Percentiles rank a stretch among this genome's conserved stretches.
phyloP scores from a whole-genome alignment of 2,113 vertebrate genomes.

The Ammodytes dubius region DNA sequence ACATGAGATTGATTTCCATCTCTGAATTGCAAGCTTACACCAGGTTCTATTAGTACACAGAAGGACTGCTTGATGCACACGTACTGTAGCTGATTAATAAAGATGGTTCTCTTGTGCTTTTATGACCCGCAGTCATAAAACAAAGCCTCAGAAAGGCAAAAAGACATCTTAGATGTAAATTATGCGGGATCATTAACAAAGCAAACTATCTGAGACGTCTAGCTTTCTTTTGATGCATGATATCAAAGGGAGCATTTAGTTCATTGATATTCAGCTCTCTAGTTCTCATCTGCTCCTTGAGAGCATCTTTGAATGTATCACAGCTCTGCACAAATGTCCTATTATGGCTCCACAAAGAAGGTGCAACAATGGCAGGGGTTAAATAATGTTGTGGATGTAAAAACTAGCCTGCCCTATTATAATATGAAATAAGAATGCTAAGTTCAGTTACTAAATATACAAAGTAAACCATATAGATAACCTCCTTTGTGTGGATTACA shows the following conservation, averaged over 20 bases:
- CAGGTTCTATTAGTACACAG: not conserved
- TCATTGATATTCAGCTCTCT: slow-evolving; percentile 37
- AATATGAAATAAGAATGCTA: not conserved
- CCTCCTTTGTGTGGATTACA: not conserved
- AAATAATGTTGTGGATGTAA: slow-evolving; percentile 1
- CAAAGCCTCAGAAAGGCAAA: slow-evolving; percentile 31
- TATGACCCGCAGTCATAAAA: slow-evolving; percentile 1
- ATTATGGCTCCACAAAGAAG: not conserved
- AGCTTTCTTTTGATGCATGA: slow-evolving; percentile 28
- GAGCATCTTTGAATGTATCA: slow-evolving; percentile 44
- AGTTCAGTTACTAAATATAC: not conserved
- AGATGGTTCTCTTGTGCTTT: not conserved
- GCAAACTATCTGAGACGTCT: slow-evolving; percentile 25
- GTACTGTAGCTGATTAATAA: not conserved
- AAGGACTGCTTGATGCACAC: not conserved
- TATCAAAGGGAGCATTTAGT: slow-evolving; percentile 46
- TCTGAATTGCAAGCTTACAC: not conserved
- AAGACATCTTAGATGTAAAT: slow-evolving; percentile 18
- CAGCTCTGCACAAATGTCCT: slow-evolving; percentile 22
- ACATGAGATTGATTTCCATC: slow-evolving; percentile 22
- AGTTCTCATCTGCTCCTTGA: slow-evolving; percentile 31
- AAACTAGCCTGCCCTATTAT: not conserved
- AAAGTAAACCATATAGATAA: not conserved
- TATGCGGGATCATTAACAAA: slow-evolving; percentile 42
- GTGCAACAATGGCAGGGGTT: not conserved